Base-by-base conservation (phyloP, 1,140 invertebrate species). In the Lepidurus couesii region DNA sequence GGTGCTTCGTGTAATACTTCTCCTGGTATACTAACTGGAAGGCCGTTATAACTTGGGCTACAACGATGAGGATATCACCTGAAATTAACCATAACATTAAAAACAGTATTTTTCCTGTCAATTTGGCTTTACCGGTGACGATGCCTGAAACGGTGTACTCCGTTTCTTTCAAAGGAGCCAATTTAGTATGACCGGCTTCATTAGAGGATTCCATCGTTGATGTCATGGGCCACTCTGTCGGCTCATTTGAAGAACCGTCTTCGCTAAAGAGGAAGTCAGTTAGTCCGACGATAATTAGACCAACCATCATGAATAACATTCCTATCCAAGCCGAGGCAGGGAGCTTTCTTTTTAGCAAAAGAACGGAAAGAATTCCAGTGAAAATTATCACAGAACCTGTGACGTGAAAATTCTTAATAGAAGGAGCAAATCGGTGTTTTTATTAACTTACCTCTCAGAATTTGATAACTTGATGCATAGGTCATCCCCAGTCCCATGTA, bases 11-110 rank as follows among this genome's bases (percentile, higher is more conserved):
- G 1, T 98, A 89, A 86, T 91, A 96, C 86, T 95, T 96, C 85
- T 98, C 95, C 86, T 98, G 96, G 75, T 94, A 90, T 0, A 98
- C 94, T 92, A 97, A 96, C 87, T 97, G 95, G 76, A 90, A 87
- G 1, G 95, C 92, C n/a, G 91, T 91, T 81, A 98, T 90, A 53
- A 98, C 90, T 83, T 95, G 95, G 7, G 96, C 95, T 82, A 93
- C 90, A 73, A 98, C 90, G 81, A 98, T 97, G 1, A 98, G 86
- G 42, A 97, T 84, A 87, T 98, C 95, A 44, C 96, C 96, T 65
- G 53, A 21, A 65, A 21, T n/a, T 65, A 65, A 65, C 6, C 16
- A 65, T 47, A 34, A 34, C 34, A 34, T 34, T 4, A 34, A 4
- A 34, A 4, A 34, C 34, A 34, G 2, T 4, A 34, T 34, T 34